Conservation (phyloP, 2,797 vertebrate genomes). For the Schizopygopsis pylzovi region DNA sequence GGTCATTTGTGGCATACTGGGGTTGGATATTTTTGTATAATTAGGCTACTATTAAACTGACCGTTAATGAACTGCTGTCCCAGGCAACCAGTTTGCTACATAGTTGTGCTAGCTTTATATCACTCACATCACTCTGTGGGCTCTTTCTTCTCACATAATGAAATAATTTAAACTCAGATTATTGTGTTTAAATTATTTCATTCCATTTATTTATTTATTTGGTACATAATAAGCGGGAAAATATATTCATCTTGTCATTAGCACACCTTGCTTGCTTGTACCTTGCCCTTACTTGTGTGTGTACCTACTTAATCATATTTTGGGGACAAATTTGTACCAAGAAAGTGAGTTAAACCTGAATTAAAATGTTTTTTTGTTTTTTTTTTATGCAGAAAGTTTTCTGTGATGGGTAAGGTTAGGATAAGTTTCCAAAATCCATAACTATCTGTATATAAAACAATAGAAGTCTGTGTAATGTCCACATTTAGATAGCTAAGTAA, state of each 20-base stretch:
- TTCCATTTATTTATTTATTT: background rate
- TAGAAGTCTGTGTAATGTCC: no score
- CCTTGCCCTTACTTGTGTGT: background rate
- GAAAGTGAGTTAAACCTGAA: background rate
- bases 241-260: background rate
- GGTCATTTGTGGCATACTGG: background rate
- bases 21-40: constrained; percentile 11
- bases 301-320: background rate
- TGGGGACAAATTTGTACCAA: background rate
- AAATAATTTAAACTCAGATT: background rate
- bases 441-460: background rate
- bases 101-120: constrained; percentile 10
- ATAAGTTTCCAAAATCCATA: background rate
- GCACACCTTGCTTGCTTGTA: background rate
- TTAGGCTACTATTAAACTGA: constrained; percentile 14
- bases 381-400: background rate
- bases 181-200: background rate
- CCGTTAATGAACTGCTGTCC: constrained; percentile 30
- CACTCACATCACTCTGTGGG: constrained; percentile 6
- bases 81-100: constrained; percentile 2
- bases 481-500: background rate
- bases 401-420: background rate
- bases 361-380: no score
- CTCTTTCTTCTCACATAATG: constrained; percentile 6
- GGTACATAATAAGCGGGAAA: background rate